phyloP scores from a whole-genome alignment of 2,888 invertebrate species.

The Tipula helvola region DNA sequence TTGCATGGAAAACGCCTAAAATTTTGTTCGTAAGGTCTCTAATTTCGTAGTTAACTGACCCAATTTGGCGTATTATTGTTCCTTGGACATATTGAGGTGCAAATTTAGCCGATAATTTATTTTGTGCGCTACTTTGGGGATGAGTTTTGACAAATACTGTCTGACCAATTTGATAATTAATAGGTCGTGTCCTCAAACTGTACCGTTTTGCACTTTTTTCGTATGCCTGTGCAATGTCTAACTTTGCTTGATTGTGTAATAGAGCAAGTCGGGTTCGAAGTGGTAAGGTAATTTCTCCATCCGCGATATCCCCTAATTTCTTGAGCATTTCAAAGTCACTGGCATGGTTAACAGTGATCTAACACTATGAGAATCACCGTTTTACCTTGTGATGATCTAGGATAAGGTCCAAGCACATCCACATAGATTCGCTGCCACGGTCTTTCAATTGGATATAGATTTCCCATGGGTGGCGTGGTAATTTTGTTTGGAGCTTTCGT shows the following conservation, averaged over 20 bases:
- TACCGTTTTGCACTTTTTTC: too few species aligned
- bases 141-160: background rate
- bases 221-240: too few species aligned
- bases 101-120: background rate
- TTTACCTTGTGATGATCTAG: background rate
- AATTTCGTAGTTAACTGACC: background rate
- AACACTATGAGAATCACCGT: background rate
- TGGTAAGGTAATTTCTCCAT: too few species aligned
- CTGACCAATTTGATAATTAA: background rate
- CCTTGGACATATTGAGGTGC: background rate
- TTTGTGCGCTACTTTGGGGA: background rate
- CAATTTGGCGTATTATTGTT: background rate
- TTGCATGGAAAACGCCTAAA: too few species aligned
- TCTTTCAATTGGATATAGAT: background rate
- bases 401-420: background rate
- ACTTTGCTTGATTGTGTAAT: too few species aligned
- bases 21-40: too few species aligned
- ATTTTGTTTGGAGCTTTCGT: too few species aligned
- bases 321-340: too few species aligned
- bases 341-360: background rate
- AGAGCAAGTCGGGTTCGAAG: too few species aligned
- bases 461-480: too few species aligned
- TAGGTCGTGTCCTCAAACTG: background rate
- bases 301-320: too few species aligned
- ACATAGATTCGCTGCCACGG: background rate